Percentiles rank a stretch among this genome's conserved stretches.
phyloP scores from a whole-genome alignment of 2,888 invertebrate genomes.

The Oeneis ivallda region DNA sequence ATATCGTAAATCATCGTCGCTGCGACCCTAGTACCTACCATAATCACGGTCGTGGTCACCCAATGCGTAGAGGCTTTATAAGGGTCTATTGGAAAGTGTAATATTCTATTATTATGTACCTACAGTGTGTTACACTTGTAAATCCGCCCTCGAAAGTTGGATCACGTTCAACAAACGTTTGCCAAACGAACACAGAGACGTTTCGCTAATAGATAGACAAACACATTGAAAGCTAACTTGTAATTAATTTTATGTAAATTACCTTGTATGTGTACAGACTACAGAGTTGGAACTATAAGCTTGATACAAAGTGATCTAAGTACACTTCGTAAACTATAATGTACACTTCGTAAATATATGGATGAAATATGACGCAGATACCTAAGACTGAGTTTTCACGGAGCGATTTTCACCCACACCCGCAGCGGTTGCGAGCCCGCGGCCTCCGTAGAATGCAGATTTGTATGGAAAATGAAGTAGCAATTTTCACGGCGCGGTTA shows the following conservation, averaged over 20 bases:
- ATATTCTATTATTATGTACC: slow-evolving; percentile 3
- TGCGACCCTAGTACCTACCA: no score
- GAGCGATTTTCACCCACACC: no score
- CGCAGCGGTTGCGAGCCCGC: no score
- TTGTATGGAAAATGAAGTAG: no score
- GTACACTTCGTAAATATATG: neutral
- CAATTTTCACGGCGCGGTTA: no score
- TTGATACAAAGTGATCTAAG: slow-evolving; percentile 3
- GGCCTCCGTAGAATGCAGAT: no score
- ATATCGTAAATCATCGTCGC: no score
- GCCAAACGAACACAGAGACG: slow-evolving; percentile 60
- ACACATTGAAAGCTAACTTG: slow-evolving; percentile 60
- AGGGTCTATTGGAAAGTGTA: neutral
- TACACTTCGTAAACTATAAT: neutral
- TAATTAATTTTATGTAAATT: slow-evolving; percentile 48
- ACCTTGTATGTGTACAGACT: neutral
- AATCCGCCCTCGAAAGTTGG: slow-evolving; percentile 69
- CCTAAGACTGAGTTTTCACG: no score
- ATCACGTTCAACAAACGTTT: slow-evolving; percentile 76
- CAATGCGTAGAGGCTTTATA: no score
- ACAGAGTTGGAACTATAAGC: neutral
- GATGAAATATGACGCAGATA: neutral
- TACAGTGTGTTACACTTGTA: slow-evolving; percentile 42
- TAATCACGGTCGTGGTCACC: no score
- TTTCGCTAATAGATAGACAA: slow-evolving; percentile 63